Evolutionary conservation across 1,140 invertebrate species (phyloP).

Genomic region (Ladona fulva): DNA sequence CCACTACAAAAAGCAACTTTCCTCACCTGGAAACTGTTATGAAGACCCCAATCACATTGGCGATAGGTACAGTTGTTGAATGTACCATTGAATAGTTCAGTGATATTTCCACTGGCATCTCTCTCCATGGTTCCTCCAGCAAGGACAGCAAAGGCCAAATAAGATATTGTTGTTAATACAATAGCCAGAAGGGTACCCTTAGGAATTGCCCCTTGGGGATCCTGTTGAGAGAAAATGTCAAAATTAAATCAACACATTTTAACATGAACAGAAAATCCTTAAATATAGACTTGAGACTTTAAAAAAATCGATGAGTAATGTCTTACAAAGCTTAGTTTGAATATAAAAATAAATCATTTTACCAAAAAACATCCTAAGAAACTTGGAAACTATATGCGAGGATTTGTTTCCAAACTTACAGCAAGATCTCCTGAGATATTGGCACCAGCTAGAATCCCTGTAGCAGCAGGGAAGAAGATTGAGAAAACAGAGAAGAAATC

Average conservation of each 20-base stretch:
- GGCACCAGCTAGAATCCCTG: conserved; percentile 86
- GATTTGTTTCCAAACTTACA: conserved; percentile 39
- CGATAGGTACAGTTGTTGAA: conserved; percentile 39
- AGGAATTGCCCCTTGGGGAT: conserved; percentile 82
- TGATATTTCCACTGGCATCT: conserved; percentile 62
- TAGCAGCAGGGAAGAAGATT: conserved; percentile 95
- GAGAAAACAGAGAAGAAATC: conserved; percentile 92
- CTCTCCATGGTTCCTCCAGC: conserved; percentile 62
- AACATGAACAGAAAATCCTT: too few relatives aligned
- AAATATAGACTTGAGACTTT: background rate
- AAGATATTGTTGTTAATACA: conserved; percentile 70
- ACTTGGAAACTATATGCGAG: too few relatives aligned
- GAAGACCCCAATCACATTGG: conserved; percentile 62
- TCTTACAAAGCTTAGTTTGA: too few relatives aligned
- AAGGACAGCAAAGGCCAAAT: conserved; percentile 71
- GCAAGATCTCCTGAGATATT: conserved; percentile 91
- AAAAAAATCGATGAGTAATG: too few relatives aligned
- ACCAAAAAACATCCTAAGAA: too few relatives aligned
- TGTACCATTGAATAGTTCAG: conserved; percentile 42
- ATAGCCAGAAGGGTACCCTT: conserved; percentile 87
- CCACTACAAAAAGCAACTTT: conserved; percentile 3
- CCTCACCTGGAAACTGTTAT: conserved; percentile 69
- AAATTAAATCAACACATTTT: conserved; percentile 6
- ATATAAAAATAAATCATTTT: too few relatives aligned
- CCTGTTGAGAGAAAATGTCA: conserved; percentile 56